These are phyloP conservation scores for Taeniopygia guttata DNA, from an alignment of 2,797 vertebrate species.

Conservation along the genomic window DNA sequence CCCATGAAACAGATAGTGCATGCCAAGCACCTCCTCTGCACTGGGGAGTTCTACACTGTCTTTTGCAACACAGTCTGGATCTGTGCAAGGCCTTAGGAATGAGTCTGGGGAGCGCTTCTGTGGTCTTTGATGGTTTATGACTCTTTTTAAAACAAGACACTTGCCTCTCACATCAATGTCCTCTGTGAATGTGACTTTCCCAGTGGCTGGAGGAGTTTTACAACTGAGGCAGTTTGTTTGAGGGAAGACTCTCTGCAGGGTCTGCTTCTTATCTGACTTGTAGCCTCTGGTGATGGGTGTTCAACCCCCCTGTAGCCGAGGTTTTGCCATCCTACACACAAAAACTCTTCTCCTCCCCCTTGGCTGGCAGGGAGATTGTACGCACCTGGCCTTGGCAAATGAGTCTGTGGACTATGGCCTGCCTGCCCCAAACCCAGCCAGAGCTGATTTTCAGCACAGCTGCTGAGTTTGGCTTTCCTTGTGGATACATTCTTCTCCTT, in stretches of 20 bases:
- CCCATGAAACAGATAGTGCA: accelerated
- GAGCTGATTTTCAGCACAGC: background rate
- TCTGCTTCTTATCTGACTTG: background rate
- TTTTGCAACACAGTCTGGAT: background rate
- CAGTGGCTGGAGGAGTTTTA: background rate
- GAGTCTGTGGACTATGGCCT: background rate
- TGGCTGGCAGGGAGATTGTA: no score
- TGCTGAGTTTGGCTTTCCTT: background rate
- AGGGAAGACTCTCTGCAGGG: background rate
- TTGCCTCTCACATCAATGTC: background rate
- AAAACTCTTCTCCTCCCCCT: background rate
- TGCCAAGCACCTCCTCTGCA: background rate
- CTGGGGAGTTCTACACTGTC: background rate
- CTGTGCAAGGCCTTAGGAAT: background rate
- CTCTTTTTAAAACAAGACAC: background rate
- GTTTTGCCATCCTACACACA: background rate
- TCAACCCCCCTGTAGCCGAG: background rate
- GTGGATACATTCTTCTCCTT: background rate
- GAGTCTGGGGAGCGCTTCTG: accelerated
- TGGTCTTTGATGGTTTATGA: background rate
- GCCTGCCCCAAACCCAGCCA: background rate
- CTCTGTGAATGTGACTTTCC: background rate
- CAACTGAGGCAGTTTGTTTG: background rate
- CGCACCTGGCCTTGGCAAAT: background rate
- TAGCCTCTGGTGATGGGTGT: background rate